Evolutionary conservation across 2,888 invertebrate species (phyloP), one percentile per base, ranked within the genome.

Genomic region (Zhuqinia jingwanae): DNA sequence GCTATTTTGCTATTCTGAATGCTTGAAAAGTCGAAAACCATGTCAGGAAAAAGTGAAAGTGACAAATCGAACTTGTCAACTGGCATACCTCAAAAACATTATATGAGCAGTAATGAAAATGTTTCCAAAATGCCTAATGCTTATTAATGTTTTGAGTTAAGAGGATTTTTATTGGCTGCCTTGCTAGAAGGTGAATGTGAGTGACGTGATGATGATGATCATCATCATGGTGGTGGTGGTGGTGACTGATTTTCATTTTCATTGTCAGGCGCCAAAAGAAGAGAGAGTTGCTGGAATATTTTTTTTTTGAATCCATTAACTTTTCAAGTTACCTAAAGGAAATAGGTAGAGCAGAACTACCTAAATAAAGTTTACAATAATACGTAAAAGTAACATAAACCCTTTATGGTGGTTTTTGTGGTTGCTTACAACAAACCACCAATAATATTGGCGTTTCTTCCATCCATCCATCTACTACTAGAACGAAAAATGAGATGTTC

Each of bases 1-100:
- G n/a, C n/a, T n/a, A n/a, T n/a, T n/a, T n/a, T n/a, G n/a, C n/a
- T n/a, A n/a, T n/a, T n/a, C n/a, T n/a, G n/a, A n/a, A n/a, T n/a
- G n/a, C n/a, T n/a, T n/a, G n/a, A n/a, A n/a, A n/a, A n/a, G n/a
- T n/a, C n/a, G 56, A 20, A 20, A 20, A 3, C 11, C 56, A 56
- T 20, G 56, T 20, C 56, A 56, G 20, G 50, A 56, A 56, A 20
- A 56, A 56, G 20, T 56, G 56, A 56, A 56, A 56, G 56, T 56
- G 56, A 56, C 56, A 56, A 56, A 56, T 56, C 56, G 56, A 56
- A 56, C 56, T 56, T 56, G 56, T 56, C 56, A 56, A 56, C 56
- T 20, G 17, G 56, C 17, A 56, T 56, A 20, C 56, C 22, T 20
- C 56, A 56, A 20, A 20, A 17, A 56, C n/a, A 56, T 17, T 6